Base-by-base conservation (phyloP, 2,888 invertebrate species). In the Campaea margaritaria region DNA sequence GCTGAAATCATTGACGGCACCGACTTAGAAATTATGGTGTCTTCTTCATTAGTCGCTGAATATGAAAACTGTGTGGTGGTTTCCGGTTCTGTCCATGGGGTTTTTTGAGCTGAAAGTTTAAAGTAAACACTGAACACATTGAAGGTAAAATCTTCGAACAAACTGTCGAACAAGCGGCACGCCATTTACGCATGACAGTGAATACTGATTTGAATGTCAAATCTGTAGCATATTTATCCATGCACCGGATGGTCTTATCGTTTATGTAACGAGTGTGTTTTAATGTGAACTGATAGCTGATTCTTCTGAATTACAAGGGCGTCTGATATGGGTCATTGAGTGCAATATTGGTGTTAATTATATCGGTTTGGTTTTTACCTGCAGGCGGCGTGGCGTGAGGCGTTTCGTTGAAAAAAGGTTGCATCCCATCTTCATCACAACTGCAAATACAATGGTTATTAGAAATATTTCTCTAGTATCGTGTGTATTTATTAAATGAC, bases 341-440 rank as follows among this genome's bases (percentile, higher is more conserved):
- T 48, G 28, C 11, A 50, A 14, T n/a, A 13, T 48, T 21, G 10
- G 15, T 34, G 36, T 34, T 34, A 57, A 49, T 11, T 49, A 13
- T 50, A 48, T 11, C 27, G 27, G 15, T 28, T 49, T 47, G 53
- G 0, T 60, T 58, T 54, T 74, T 84, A 91, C 90, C 88, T 56
- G 91, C 91, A 72, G 91, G 91, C 49, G 92, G 91, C 54, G 92
- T 92, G 2, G 92, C 92, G 49, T 92, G 92, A 48, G 92, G 92
- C 27, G 92, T 92, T 77, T 91, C 92, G 62, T 91, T 87, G 69
- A 92, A 92, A 78, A 92, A 92, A 39, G 92, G 92, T 77, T 92
- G 92, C 90, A 90, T 91, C 44, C 90, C 91, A 75, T 92, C 91
- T 58, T 91, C 91, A 65, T 91, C 91, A 69, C 87, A 89, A 78